phyloP scores from a whole-genome alignment of 2,113 vertebrate genomes.

The Cisticola juncidis region DNA sequence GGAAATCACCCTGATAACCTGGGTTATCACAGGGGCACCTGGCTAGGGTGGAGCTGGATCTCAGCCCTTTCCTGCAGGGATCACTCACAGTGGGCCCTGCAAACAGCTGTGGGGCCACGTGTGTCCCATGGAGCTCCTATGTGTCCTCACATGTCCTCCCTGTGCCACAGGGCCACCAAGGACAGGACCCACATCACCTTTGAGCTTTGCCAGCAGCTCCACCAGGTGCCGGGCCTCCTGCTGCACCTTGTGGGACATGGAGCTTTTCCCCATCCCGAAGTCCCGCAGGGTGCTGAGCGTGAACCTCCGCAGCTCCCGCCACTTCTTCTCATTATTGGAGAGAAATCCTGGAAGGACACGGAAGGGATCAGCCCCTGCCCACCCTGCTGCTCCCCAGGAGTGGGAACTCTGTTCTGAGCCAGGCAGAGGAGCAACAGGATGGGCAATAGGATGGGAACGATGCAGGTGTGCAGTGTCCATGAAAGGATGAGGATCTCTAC shows the following conservation, averaged over 20 bases:
- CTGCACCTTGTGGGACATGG: constrained; percentile 50
- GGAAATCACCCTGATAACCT: not conserved
- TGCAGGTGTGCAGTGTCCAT: too few relatives aligned
- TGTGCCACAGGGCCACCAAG: not conserved
- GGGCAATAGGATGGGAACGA: not conserved
- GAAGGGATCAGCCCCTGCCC: not conserved
- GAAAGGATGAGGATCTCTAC: not conserved
- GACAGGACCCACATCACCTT: not conserved
- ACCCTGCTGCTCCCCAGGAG: fast-evolving
- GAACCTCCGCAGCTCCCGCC: constrained; percentile 62
- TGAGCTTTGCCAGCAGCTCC: not conserved
- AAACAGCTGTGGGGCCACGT: not conserved
- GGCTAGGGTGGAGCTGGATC: not conserved
- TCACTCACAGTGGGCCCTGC: not conserved
- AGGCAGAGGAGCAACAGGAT: not conserved
- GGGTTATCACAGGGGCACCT: fast-evolving
- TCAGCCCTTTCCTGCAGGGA: not conserved
- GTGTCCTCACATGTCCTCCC: not conserved
- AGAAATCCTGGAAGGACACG: constrained; percentile 9
- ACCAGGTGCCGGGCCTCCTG: constrained; percentile 48
- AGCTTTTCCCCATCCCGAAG: constrained; percentile 61
- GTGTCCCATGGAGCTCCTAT: fast-evolving
- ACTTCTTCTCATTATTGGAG: constrained; percentile 25
- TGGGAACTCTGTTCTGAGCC: not conserved
- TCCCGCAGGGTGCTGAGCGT: constrained; percentile 37